Conservation (phyloP, 1,140 invertebrate genomes). For the Heterodera carotae region DNA sequence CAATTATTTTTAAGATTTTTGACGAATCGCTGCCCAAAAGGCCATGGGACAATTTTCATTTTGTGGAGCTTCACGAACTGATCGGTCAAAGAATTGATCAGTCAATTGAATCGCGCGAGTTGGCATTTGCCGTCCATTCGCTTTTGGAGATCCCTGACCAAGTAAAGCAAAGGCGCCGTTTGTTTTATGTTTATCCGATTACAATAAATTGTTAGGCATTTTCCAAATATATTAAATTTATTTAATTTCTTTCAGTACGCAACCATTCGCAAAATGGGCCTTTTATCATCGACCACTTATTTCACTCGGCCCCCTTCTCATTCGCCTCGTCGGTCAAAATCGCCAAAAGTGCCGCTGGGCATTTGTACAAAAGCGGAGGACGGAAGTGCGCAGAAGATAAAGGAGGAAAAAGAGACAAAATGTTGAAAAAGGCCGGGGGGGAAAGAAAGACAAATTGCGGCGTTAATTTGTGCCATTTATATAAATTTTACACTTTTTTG, state of each 20-base stretch:
- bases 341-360: not conserved
- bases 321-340: not conserved
- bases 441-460: not conserved
- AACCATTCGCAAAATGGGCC: conserved; percentile 21
- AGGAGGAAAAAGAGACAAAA: not conserved
- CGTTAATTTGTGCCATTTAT: no score
- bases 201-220: not conserved
- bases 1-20: conserved; percentile 63
- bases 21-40: conserved; percentile 69
- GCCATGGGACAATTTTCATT: conserved; percentile 71
- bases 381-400: not conserved
- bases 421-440: conserved; percentile 5
- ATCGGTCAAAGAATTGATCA: conserved; percentile 41
- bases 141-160: conserved; percentile 63
- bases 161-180: not conserved
- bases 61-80: conserved; percentile 69
- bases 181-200: not conserved
- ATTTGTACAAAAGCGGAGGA: not conserved
- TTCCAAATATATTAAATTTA: no score
- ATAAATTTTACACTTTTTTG: no score
- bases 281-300: not conserved
- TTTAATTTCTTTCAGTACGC: conserved; percentile 15
- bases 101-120: conserved; percentile 46
- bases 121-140: conserved; percentile 63
- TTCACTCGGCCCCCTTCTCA: not conserved